phyloP scores from a whole-genome alignment of 2,797 vertebrate genomes.

The Phataginus tetradactyla region DNA sequence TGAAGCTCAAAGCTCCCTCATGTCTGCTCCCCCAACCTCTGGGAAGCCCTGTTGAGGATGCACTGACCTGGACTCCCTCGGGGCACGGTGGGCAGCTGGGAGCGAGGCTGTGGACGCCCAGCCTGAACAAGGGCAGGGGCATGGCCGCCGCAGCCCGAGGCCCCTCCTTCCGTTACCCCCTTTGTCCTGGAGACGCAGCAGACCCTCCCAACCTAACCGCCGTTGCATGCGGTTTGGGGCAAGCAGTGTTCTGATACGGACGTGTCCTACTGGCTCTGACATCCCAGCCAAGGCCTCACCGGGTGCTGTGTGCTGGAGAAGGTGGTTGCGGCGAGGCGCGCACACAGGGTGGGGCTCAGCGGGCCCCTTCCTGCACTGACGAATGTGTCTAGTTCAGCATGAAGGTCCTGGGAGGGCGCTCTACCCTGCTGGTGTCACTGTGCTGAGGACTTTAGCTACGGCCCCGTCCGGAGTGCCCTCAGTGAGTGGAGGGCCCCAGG shows the following conservation, averaged over 20 bases:
- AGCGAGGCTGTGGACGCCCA: not conserved
- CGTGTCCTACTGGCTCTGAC: not conserved
- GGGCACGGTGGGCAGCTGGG: not conserved
- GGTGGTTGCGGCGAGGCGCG: not conserved
- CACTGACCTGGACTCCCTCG: not conserved
- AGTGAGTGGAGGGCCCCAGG: too few species aligned
- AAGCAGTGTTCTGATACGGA: not conserved
- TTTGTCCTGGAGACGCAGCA: rapidly evolving
- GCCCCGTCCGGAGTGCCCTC: too few species aligned
- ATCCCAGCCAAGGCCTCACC: too few species aligned
- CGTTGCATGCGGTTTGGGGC: not conserved
- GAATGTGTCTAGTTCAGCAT: too few species aligned
- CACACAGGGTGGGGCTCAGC: not conserved
- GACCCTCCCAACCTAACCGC: too few species aligned
- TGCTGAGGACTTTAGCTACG: too few species aligned
- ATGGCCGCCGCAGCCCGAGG: rapidly evolving
- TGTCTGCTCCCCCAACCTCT: not conserved
- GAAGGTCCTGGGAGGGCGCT: too few species aligned
- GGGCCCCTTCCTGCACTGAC: too few species aligned
- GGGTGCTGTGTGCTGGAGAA: not conserved
- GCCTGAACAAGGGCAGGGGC: not conserved
- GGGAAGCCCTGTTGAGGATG: not conserved
- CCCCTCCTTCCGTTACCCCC: not conserved
- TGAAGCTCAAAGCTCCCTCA: not conserved
- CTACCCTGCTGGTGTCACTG: too few species aligned